Percentiles rank a stretch among this genome's conserved stretches.
Conservation (phyloP, 2,888 invertebrate species). For the Chrysotoxum bicinctum region DNA sequence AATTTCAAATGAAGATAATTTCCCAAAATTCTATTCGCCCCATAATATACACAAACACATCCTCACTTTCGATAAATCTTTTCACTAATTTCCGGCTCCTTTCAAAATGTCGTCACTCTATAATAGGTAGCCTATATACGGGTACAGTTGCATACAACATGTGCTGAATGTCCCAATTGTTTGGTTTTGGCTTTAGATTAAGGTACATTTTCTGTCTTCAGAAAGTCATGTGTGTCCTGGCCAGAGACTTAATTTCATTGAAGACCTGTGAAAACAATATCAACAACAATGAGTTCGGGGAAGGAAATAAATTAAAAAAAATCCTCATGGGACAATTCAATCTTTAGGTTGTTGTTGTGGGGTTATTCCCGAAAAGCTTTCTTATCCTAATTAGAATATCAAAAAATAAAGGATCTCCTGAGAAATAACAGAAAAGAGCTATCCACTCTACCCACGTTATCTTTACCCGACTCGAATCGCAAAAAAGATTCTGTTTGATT, state of each 20-base stretch:
- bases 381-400: conserved; percentile 49
- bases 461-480: conserved; percentile 6
- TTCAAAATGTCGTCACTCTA: conserved; percentile 40
- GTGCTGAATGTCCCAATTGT: conserved; percentile 3
- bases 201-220: background rate
- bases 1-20: conserved; percentile 30
- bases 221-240: conserved; percentile 18
- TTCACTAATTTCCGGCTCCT: conserved; percentile 65
- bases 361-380: background rate
- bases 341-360: background rate
- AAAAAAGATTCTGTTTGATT: conserved; percentile 42
- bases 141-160: background rate
- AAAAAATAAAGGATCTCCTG: conserved; percentile 32
- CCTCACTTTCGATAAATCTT: conserved; percentile 45
- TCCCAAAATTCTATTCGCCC: conserved; percentile 7
- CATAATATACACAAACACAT: background rate
- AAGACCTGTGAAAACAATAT: conserved; percentile 12
- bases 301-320: conserved; percentile 3
- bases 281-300: background rate
- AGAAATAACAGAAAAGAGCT: conserved; percentile 2
- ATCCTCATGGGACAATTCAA: conserved; percentile 19
- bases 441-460: background rate
- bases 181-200: conserved; percentile 4
- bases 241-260: conserved; percentile 19
- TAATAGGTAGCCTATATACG: background rate